These are phyloP conservation scores for Karalla daura DNA, from an alignment of 2,797 vertebrate species.

Conservation along the genomic window DNA sequence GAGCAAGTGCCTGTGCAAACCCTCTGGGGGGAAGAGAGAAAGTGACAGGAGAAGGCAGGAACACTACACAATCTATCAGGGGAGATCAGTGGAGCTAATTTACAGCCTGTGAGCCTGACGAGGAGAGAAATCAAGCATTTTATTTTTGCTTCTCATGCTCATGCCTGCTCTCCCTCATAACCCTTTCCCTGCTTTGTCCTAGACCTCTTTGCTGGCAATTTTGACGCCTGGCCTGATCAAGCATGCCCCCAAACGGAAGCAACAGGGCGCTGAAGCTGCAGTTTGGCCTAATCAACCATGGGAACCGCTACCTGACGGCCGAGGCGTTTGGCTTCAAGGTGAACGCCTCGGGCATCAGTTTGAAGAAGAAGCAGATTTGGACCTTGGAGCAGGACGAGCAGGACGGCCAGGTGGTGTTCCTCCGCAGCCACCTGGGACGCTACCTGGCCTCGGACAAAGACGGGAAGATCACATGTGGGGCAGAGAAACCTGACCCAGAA, in stretches of 20 bases:
- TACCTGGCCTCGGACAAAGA: slow-evolving; percentile 92
- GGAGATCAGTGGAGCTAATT: slow-evolving; percentile 64
- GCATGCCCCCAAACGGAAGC: slow-evolving; percentile 93
- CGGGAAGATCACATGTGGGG: slow-evolving; percentile 91
- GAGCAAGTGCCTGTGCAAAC: slow-evolving; percentile 73
- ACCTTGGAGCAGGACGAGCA: slow-evolving; percentile 91
- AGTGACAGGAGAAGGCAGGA: slow-evolving; percentile 64
- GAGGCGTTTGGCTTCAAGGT: slow-evolving; percentile 97
- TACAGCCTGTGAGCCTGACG: slow-evolving; percentile 39
- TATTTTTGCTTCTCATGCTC: slow-evolving; percentile 42
- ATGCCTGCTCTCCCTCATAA: slow-evolving; percentile 53
- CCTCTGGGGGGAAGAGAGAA: slow-evolving; percentile 64
- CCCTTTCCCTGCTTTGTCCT: slow-evolving; percentile 47
- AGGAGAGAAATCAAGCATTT: slow-evolving; percentile 41
- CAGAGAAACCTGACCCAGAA: slow-evolving; percentile 85
- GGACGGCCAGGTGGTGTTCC: slow-evolving; percentile 88
- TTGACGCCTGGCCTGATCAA: slow-evolving; percentile 53
- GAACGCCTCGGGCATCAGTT: slow-evolving; percentile 91
- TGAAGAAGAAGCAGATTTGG: slow-evolving; percentile 98
- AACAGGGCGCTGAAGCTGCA: slow-evolving; percentile 94
- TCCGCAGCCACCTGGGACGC: slow-evolving; percentile 94
- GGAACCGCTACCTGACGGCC: slow-evolving; percentile 92
- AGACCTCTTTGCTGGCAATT: slow-evolving; percentile 38
- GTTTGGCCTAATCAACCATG: slow-evolving; percentile 94
- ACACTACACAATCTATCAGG: slow-evolving; percentile 40